phyloP scores from a whole-genome alignment of 2,888 invertebrate genomes.

The Agonopterix subpropinquella region DNA sequence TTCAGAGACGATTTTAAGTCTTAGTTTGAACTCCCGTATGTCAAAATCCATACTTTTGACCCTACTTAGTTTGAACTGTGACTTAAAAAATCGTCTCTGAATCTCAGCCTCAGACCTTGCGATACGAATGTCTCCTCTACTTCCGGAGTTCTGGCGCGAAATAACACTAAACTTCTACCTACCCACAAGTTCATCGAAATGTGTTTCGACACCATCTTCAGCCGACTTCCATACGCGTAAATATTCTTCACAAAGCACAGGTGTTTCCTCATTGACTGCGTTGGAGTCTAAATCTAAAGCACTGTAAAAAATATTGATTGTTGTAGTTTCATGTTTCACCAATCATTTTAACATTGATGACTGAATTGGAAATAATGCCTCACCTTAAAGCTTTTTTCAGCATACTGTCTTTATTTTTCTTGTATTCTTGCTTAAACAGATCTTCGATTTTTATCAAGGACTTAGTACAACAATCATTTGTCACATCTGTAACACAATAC shows the following conservation, averaged over 20 bases:
- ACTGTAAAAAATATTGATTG: slow-evolving; percentile 26
- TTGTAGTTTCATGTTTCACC: background rate
- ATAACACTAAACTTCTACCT: slow-evolving; percentile 11
- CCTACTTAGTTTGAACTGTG: too few species aligned
- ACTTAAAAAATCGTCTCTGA: too few species aligned
- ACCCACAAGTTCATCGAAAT: slow-evolving; percentile 53
- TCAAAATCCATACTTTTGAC: too few species aligned
- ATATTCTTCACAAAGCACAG: slow-evolving; percentile 53
- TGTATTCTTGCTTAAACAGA: slow-evolving; percentile 37
- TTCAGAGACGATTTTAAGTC: too few species aligned
- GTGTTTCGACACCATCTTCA: slow-evolving; percentile 27
- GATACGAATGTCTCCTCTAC: too few species aligned
- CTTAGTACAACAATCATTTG: slow-evolving; percentile 40
- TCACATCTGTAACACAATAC: slow-evolving; percentile 40
- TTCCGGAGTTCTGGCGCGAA: too few species aligned
- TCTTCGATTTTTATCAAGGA: slow-evolving; percentile 42
- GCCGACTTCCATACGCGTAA: slow-evolving; percentile 33
- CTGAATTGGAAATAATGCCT: slow-evolving; percentile 1
- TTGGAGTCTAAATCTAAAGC: slow-evolving; percentile 47
- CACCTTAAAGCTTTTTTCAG: slow-evolving; percentile 54
- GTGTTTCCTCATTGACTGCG: slow-evolving; percentile 32
- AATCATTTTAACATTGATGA: background rate
- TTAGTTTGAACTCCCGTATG: too few species aligned
- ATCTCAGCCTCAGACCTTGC: too few species aligned
- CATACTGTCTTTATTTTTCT: slow-evolving; percentile 36